These are phyloP conservation scores for Amia ocellicauda DNA, from an alignment of 2,113 vertebrate species.

Conservation along the genomic window DNA sequence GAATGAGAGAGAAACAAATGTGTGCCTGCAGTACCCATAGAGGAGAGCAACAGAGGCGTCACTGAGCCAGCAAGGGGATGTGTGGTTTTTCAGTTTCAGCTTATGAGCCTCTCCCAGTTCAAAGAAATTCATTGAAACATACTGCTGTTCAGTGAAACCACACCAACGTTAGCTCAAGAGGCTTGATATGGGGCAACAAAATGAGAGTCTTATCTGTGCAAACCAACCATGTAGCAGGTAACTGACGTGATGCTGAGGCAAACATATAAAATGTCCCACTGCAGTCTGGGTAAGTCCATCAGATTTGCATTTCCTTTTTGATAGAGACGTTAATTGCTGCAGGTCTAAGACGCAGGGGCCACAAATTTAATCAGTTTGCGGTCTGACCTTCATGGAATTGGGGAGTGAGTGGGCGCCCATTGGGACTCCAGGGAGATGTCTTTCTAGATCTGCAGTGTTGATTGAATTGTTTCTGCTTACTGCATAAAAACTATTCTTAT, in stretches of 20 bases:
- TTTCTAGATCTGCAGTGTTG: not conserved
- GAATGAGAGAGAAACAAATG: too few species aligned
- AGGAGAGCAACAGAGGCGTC: not conserved
- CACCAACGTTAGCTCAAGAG: not conserved
- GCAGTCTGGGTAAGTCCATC: slow-evolving; percentile 2
- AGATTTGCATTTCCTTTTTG: slow-evolving; percentile 6
- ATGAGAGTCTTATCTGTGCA: not conserved
- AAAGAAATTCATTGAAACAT: slow-evolving; percentile 8
- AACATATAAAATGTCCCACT: slow-evolving; percentile 3
- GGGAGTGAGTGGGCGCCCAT: slow-evolving; percentile 2
- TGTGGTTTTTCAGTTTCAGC: slow-evolving; percentile 13
- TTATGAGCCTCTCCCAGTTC: slow-evolving; percentile 12
- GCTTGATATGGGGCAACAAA: not conserved
- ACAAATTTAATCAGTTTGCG: slow-evolving; percentile 4
- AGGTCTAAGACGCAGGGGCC: not conserved
- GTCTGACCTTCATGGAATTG: not conserved
- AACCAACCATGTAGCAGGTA: not conserved
- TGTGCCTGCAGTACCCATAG: not conserved
- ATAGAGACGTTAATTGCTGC: not conserved
- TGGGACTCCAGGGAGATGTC: not conserved
- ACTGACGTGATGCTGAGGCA: not conserved
- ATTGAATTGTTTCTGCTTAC: not conserved
- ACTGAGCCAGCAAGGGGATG: not conserved
- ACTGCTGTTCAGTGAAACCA: slow-evolving; percentile 11
- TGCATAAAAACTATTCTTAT: not conserved